These are phyloP conservation scores for Arizona elegans DNA, from an alignment of 2,113 vertebrate genomes.

Conservation along the genomic window DNA sequence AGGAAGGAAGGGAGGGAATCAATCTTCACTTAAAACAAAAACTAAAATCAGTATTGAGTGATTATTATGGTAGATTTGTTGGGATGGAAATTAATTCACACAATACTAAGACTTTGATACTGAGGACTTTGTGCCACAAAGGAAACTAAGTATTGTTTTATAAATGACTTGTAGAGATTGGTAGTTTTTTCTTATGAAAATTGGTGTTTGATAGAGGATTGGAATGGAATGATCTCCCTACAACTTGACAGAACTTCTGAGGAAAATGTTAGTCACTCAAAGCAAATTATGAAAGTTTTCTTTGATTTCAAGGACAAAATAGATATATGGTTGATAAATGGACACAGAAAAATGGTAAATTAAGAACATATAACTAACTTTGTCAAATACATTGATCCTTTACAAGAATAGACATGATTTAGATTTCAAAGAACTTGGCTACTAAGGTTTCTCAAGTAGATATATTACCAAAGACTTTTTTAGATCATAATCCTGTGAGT, in stretches of 20 bases:
- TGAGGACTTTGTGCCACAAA: background rate
- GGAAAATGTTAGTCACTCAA: background rate
- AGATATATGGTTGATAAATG: background rate
- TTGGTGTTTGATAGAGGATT: background rate
- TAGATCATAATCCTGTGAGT: background rate
- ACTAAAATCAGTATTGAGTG: background rate
- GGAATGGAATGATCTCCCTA: background rate
- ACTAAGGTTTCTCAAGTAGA: background rate
- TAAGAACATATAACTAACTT: background rate
- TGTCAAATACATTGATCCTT: background rate
- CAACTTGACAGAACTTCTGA: background rate
- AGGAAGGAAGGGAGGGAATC: no score
- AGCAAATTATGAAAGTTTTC: background rate
- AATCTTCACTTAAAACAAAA: no score
- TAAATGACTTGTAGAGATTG: background rate
- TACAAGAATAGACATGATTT: background rate
- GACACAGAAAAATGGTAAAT: background rate
- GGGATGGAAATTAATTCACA: no score
- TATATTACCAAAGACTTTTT: background rate
- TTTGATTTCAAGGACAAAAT: background rate
- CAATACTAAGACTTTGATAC: background rate
- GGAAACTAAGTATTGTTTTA: background rate
- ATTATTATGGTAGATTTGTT: background rate
- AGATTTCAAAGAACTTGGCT: background rate
- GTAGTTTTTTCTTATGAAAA: background rate